Conservation (phyloP, 2,888 invertebrate genomes). For the Chloroclysta siterata region DNA sequence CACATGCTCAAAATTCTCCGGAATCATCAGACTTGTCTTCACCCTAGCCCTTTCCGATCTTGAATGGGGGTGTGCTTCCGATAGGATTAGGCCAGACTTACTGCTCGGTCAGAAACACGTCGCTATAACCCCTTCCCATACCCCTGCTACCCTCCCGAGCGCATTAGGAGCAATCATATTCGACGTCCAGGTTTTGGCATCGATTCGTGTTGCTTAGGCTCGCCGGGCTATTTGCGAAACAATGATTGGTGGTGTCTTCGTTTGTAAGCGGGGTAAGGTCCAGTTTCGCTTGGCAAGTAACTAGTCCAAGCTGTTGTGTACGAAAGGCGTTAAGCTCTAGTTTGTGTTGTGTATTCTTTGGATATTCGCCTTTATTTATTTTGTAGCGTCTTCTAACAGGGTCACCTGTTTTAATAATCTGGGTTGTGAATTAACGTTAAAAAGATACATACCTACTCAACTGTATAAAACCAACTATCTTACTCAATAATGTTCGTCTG, state of each 20-base stretch:
- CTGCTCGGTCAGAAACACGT: conserved; percentile 83
- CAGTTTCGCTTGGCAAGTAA: conserved; percentile 50
- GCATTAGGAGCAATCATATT: conserved; percentile 85
- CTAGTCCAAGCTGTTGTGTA: conserved; percentile 2
- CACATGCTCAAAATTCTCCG: conserved; percentile 44
- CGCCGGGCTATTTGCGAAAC: conserved; percentile 76
- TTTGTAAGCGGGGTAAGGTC: conserved; percentile 61
- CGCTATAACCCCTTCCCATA: conserved; percentile 60
- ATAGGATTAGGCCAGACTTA: conserved; percentile 85
- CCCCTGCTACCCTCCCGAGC: conserved; percentile 49
- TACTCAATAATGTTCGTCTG: too few species aligned
- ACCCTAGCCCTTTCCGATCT: conserved; percentile 72
- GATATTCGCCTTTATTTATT: not conserved
- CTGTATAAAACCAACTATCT: too few species aligned
- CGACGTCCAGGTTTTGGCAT: conserved; percentile 83
- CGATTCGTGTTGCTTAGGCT: conserved; percentile 79
- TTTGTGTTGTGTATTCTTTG: conserved; percentile 1
- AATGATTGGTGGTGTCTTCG: conserved; percentile 80
- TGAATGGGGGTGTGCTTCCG: conserved; percentile 82
- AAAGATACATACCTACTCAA: too few species aligned
- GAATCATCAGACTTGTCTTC: conserved; percentile 66
- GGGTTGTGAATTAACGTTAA: too few species aligned
- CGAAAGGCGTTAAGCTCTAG: conserved; percentile 8
- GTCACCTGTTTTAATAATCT: not conserved
- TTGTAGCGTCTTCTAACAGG: not conserved